Evolutionary conservation across 2,888 invertebrate species (phyloP), one percentile per base, ranked within the genome.

Genomic region (Cryptocephalus moraei): DNA sequence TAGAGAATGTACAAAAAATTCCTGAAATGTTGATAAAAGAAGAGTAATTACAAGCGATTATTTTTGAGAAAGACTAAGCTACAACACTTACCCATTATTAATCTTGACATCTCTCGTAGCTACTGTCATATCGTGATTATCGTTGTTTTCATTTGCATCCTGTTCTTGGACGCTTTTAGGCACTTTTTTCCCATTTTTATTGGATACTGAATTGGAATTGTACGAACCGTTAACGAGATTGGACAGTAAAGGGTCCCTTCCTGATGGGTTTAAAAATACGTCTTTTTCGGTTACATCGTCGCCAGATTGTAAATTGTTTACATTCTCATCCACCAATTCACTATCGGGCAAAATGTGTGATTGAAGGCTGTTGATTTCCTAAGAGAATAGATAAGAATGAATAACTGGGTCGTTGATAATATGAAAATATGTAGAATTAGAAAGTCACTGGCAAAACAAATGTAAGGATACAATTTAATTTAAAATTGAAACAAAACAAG

Each of bases 211-310:
- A 46, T 53, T 56, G 1, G 51, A 33, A 50, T 67, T 67, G 50
- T 61, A 65, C 44, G 53, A 60, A 33, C 62, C 62, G 49, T 63
- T 65, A 32, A 64, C 62, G 11, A 68, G 52, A 52, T 66, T 66
- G 51, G 62, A 63, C 39, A 70, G 54, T 33, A 70, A 55, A 3
- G 65, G 60, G 50, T 69, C 64, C 47, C 65, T 62, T 1, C 64
- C 56, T 12, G 56, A 55, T 1, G 67, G 63, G 56, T 67, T 68
- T 41, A 69, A 50, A 47, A 69, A 69, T 12, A 69, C 57, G 48
- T 62, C 61, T 41, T 62, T 49, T 10, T 22, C 22, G 22, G 22
- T 22, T 6, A 22, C 3, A 22, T 22, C 22, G 2, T 22, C 39
- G 9, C 51, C 49, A 22, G 39, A 45, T 14, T 56, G 51, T 36